Evolutionary conservation across 2,888 invertebrate species (phyloP).

Genomic region (Aleiodes testaceus): DNA sequence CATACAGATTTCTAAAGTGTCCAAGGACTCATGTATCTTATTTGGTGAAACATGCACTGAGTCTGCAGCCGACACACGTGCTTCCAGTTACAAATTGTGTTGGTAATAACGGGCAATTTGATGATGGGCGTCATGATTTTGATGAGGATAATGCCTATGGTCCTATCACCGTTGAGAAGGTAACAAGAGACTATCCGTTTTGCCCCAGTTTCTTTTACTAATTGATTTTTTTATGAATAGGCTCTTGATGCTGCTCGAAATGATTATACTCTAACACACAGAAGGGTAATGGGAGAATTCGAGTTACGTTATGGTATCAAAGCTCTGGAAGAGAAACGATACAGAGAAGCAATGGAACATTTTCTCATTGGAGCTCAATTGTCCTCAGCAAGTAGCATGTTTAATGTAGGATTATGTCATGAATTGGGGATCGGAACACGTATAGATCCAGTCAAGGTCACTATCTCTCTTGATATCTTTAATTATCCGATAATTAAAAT

Average conservation of each 20-base stretch:
- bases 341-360: constrained; percentile 76
- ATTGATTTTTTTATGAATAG: constrained; percentile 51
- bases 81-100: constrained; percentile 60
- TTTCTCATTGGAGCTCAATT: constrained; percentile 76
- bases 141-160: constrained; percentile 54
- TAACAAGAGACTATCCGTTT: constrained; percentile 53
- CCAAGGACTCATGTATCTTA: constrained; percentile 53
- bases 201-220: constrained; percentile 51
- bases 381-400: constrained; percentile 78
- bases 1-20: constrained; percentile 53
- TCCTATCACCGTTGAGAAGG: constrained; percentile 67
- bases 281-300: constrained; percentile 76
- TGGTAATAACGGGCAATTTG: constrained; percentile 26
- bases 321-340: constrained; percentile 77
- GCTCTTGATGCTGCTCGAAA: constrained; percentile 62
- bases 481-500: constrained; percentile 19
- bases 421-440: constrained; percentile 80
- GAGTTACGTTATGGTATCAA: constrained; percentile 78
- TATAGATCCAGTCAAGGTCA: constrained; percentile 76
- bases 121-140: constrained; percentile 35
- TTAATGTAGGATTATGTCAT: constrained; percentile 81
- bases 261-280: constrained; percentile 69
- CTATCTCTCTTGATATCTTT: constrained; percentile 29
- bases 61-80: constrained; percentile 57
- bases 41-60: constrained; percentile 55